phyloP scores from a whole-genome alignment of 2,888 invertebrate genomes.

The Neocrepidodera transversa region DNA sequence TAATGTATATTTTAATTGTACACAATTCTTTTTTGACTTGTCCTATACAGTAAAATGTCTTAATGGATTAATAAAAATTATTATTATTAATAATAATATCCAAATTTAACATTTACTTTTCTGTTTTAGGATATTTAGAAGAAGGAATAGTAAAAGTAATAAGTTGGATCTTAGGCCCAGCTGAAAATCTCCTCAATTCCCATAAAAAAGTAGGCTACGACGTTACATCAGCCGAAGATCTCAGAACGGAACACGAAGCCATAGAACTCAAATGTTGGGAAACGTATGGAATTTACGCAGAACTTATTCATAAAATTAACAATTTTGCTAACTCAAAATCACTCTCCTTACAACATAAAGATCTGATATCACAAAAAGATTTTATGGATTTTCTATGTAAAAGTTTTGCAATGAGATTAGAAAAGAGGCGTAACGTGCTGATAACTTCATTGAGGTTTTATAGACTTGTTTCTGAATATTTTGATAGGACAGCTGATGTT shows the following conservation, averaged over 20 bases:
- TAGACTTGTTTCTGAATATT: constrained; percentile 76
- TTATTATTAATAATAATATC: no score
- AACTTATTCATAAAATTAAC: constrained; percentile 76
- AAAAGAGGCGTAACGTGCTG: constrained; percentile 75
- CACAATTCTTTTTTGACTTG: no score
- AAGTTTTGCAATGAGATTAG: constrained; percentile 74
- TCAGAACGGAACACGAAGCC: constrained; percentile 76
- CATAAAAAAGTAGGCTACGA: constrained; percentile 78
- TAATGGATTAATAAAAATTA: no score
- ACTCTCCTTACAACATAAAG: constrained; percentile 61
- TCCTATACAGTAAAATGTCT: no score
- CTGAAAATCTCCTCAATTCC: constrained; percentile 75
- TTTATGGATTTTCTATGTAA: constrained; percentile 85
- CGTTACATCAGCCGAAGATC: constrained; percentile 73
- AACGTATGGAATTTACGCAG: constrained; percentile 80
- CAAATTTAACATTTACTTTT: no score
- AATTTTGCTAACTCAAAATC: constrained; percentile 63
- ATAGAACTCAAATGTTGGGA: constrained; percentile 80
- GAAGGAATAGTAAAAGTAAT: constrained; percentile 74
- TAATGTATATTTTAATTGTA: no score
- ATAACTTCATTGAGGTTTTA: constrained; percentile 80
- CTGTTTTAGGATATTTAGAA: constrained; percentile 63
- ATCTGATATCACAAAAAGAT: constrained; percentile 75
- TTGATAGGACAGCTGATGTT: constrained; percentile 71
- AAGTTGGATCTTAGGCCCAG: constrained; percentile 80